Evolutionary conservation across 2,797 vertebrate species (phyloP), one percentile per base, ranked within the genome.

Genomic region (Tamandua tetradactyla): DNA sequence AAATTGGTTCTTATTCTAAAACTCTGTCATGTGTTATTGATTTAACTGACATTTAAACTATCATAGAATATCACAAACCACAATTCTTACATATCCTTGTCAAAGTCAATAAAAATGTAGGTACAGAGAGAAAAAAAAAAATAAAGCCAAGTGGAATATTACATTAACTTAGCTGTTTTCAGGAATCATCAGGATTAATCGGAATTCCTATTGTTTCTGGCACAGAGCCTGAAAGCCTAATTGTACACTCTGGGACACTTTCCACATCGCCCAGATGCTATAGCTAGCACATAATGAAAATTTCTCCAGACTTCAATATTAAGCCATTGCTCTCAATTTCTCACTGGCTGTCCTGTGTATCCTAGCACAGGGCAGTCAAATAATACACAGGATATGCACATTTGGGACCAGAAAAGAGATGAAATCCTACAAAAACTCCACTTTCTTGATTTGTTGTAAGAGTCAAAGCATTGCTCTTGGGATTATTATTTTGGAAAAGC

Each of bases 21-120:
- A 84, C 74, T 94, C 84, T 96, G 42, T 89, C 95, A 92, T 15
- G 18, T 15, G 92, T 71, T 93, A 94, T 87, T 89, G 85, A 97
- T 97, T 98, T 96, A 95, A 96, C 23, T 93, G 82, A 82, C 89
- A 94, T 92, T 84, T 93, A 94, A 91, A 95, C 18, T 49, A 80
- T 91, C 88, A 93, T 14, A 85, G 40, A 47, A 75, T 61, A 81
- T 88, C 47, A 44, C 37, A 94, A 92, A 87, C 30, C 40, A 90
- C 44, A 71, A 94, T 32, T 2, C n/a, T 76, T 95, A 78, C 23
- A 55, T 37, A 47, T 87, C 11, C 74, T 89, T 91, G 61, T 91
- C 80, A 96, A 96, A 94, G 89, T 93, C 23, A 91, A 83, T 83
- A 52, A 52, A 87, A 96, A 85, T 52, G 0, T 66, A 59, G 32